Evolutionary conservation across 2,888 invertebrate species (phyloP).

Genomic region (Barypeithes pellucidus): DNA sequence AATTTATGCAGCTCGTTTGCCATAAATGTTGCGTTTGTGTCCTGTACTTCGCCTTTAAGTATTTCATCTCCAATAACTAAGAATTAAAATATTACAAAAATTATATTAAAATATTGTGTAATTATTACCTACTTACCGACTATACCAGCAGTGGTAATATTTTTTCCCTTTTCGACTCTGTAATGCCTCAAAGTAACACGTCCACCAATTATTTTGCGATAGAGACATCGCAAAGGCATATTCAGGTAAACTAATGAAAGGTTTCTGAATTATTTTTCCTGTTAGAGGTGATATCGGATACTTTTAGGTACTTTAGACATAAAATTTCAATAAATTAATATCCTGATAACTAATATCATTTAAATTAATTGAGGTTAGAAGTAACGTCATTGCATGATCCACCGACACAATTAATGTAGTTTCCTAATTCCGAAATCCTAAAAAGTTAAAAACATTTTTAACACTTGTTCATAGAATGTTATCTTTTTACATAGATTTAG

Average conservation of each 20-base stretch:
- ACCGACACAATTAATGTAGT: too few species aligned
- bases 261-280: not conserved
- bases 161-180: not conserved
- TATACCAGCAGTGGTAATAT: conserved; percentile 61
- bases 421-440: too few species aligned
- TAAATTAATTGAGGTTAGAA: conserved; percentile 16
- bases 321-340: not conserved
- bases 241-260: not conserved
- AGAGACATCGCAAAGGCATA: conserved; percentile 8
- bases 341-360: not conserved
- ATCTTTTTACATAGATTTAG: too few species aligned
- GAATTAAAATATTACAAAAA: conserved; percentile 42
- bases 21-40: conserved; percentile 80
- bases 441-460: too few species aligned
- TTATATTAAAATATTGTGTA: conserved; percentile 12
- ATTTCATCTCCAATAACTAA: conserved; percentile 86
- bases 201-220: conserved; percentile 7
- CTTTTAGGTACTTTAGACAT: conserved; percentile 2
- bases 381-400: not conserved
- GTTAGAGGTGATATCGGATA: not conserved
- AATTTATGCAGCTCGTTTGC: conserved; percentile 75
- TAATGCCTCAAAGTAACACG: not conserved
- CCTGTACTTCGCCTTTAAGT: conserved; percentile 80
- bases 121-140: conserved; percentile 58
- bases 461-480: too few species aligned